Evolutionary conservation across 2,888 invertebrate genomes (phyloP), one percentile per base, ranked within the genome.

Genomic region (Sphecodes monilicornis): DNA sequence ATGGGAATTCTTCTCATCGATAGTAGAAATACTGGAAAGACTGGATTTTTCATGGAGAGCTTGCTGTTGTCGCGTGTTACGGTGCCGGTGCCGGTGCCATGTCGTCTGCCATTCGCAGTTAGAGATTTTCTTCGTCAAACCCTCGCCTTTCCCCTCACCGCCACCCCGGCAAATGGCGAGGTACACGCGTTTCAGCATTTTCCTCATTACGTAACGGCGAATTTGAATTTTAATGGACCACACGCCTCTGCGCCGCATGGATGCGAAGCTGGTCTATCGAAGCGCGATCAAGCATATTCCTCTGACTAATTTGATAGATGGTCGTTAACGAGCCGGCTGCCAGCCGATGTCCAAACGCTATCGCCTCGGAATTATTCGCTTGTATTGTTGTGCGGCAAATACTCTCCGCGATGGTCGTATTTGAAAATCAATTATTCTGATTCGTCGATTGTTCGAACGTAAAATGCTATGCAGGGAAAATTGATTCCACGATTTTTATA

Each of bases 11-110:
- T 41, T 54, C 74, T 74, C 73, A 57, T 78, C 76, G n/a, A 84
- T 87, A 87, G 77, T 80, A 84, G 84, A 89, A 84, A 89, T 89
- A 89, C 89, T 87, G 87, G 87, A 89, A 89, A 89, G 77, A 88
- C 88, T 88, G 87, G 85, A 89, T 87, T 89, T 87, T 88, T 88
- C 88, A 79, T 70, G 73, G 84, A 86, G 77, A 84, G 18, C 81
- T 50, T 76, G 81, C 77, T 29, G 81, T 73, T 32, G 70, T 73
- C 80, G 83, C 73, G 78, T 72, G 71, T 88, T 79, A 77, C 82
- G 79, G 60, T 54, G 39, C n/a, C n/a, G n/a, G n/a, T 39, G 77
- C 74, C 72, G 88, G 87, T 72, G 86, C 78, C 84, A 50, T 64
- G 43, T 78, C 66, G 85, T 89, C 87, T 81, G 68, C 74, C 60